Evolutionary conservation across 2,113 vertebrate species (phyloP).

Genomic region (Coreoperca whiteheadi): DNA sequence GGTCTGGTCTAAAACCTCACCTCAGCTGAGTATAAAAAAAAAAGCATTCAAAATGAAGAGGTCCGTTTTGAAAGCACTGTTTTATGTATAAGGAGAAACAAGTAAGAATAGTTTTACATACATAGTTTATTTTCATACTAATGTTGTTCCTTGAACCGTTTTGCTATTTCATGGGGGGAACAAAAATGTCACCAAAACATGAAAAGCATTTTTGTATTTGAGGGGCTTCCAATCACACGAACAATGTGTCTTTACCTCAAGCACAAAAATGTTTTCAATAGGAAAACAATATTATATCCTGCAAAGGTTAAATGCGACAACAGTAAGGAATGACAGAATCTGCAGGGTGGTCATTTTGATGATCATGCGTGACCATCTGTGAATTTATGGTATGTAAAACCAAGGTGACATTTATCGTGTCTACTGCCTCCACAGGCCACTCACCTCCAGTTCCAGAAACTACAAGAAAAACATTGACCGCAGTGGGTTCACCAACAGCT

Average conservation of each 20-base stretch:
- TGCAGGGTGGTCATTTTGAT: neutral
- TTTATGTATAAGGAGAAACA: neutral
- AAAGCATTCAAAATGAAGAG: too few species aligned
- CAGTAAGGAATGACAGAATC: neutral
- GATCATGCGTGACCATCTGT: neutral
- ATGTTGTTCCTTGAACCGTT: neutral
- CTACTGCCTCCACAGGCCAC: constrained; percentile 77
- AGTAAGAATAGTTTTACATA: neutral
- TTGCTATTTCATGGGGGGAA: neutral
- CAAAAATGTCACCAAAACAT: neutral
- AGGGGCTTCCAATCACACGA: too few species aligned
- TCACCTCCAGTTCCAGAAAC: constrained; percentile 90
- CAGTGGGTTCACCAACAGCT: constrained; percentile 95
- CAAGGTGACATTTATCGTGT: constrained; percentile 1
- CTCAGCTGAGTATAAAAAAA: too few species aligned
- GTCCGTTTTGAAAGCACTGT: neutral
- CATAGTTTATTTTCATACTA: neutral
- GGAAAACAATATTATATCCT: too few species aligned
- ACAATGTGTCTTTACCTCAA: too few species aligned
- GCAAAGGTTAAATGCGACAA: neutral
- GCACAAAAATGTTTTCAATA: too few species aligned
- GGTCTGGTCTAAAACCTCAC: neutral
- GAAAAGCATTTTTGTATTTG: neutral
- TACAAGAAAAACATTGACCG: constrained; percentile 97
- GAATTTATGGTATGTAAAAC: too few species aligned